These are phyloP conservation scores for Spheniscus mendiculus DNA, from an alignment of 2,113 vertebrate species.

Conservation along the genomic window DNA sequence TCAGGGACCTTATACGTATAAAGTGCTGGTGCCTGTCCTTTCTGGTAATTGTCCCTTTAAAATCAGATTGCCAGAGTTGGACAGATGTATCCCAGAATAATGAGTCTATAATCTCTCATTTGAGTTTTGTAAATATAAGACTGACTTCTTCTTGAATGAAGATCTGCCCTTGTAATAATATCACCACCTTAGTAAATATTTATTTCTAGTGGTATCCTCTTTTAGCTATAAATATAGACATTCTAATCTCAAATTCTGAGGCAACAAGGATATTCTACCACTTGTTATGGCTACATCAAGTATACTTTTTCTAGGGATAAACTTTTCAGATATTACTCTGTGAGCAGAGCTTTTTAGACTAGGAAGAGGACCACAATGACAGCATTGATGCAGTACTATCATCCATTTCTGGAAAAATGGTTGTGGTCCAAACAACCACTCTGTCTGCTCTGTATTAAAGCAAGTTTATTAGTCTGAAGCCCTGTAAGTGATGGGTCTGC, in stretches of 20 bases:
- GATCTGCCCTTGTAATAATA: not conserved
- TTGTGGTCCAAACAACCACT: not conserved
- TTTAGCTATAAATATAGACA: slow-evolving; percentile 3
- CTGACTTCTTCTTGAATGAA: not conserved
- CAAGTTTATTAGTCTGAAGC: not conserved
- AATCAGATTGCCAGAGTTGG: not conserved
- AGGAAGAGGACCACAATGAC: not conserved
- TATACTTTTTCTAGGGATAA: slow-evolving; percentile 12
- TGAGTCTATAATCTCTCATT: not conserved
- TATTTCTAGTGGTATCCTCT: not conserved
- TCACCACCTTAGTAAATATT: slow-evolving; percentile 11
- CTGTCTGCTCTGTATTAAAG: slow-evolving; percentile 10
- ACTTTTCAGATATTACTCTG: not conserved
- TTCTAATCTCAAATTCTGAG: slow-evolving; percentile 25
- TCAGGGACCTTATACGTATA: not conserved
- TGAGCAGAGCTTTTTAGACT: not conserved
- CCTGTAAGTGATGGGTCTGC: not conserved
- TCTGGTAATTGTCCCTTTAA: not conserved
- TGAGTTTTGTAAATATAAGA: not conserved
- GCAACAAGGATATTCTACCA: not conserved
- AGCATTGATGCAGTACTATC: not conserved
- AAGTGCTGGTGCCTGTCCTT: not conserved
- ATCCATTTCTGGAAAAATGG: not conserved
- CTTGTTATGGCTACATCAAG: not conserved
- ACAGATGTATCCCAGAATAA: not conserved